Percentiles rank a stretch among this genome's conserved stretches.
Evolutionary conservation across 2,797 vertebrate species (phyloP).

Genomic region (Australoheros facetus): DNA sequence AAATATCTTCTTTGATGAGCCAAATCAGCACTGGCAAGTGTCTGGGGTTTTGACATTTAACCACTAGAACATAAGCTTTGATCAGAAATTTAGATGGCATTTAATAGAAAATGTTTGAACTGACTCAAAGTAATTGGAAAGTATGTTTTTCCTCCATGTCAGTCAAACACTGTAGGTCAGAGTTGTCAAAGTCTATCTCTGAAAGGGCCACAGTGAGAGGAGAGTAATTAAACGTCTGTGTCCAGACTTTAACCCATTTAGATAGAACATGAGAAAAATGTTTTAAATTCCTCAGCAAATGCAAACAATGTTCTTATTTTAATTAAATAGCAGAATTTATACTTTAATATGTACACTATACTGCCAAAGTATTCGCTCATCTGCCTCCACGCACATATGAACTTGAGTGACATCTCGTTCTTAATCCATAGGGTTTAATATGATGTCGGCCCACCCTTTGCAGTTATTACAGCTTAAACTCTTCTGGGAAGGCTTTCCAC

Average conservation of each 20-base stretch:
- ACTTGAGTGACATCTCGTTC: too few species aligned
- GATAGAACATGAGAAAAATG: not conserved
- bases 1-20: conserved; percentile 17
- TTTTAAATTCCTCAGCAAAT: conserved; percentile 3
- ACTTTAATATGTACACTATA: not conserved
- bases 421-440: too few species aligned
- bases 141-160: conserved; percentile 18
- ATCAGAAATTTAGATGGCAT: conserved; percentile 25
- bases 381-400: too few species aligned
- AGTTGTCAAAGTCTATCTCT: conserved; percentile 21
- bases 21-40: not conserved
- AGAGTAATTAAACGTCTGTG: conserved; percentile 26
- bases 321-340: not conserved
- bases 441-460: too few species aligned
- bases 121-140: conserved; percentile 36
- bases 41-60: not conserved
- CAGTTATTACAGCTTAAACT: too few species aligned
- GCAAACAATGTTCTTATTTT: not conserved
- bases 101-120: conserved; percentile 34
- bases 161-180: conserved; percentile 39
- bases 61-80: conserved; percentile 12
- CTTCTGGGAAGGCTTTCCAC: too few species aligned
- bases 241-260: conserved; percentile 10
- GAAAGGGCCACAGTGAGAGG: not conserved
- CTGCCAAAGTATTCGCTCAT: too few species aligned